phyloP scores from a whole-genome alignment of 2,888 invertebrate species.

The Lapara coniferarum region DNA sequence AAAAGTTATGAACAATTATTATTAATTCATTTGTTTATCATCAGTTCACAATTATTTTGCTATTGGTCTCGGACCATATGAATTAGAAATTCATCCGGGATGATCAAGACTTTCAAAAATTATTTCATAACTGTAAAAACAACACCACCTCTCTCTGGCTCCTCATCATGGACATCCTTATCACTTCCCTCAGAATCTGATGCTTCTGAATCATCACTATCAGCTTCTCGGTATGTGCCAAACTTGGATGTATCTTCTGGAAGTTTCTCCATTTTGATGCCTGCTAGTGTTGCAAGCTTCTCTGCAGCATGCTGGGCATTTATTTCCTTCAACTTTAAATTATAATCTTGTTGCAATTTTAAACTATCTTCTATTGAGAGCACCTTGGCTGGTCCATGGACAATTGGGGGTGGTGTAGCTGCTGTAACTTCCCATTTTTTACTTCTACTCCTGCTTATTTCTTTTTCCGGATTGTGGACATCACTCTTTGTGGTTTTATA shows the following conservation, averaged over 20 bases:
- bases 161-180: slow-evolving; percentile 83
- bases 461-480: slow-evolving; percentile 82
- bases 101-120: slow-evolving; percentile 25
- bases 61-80: too few relatives aligned
- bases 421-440: slow-evolving; percentile 86
- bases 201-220: slow-evolving; percentile 60
- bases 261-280: slow-evolving; percentile 64
- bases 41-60: too few relatives aligned
- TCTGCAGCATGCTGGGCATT: slow-evolving; percentile 84
- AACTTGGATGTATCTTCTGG: slow-evolving; percentile 61
- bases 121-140: slow-evolving; percentile 78
- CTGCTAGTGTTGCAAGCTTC: slow-evolving; percentile 70
- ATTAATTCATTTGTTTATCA: too few relatives aligned
- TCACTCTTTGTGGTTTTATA: slow-evolving; percentile 82
- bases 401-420: slow-evolving; percentile 84
- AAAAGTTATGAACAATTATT: too few relatives aligned
- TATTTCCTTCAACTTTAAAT: slow-evolving; percentile 70
- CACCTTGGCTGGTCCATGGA: slow-evolving; percentile 80
- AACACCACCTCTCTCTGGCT: slow-evolving; percentile 82
- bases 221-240: slow-evolving; percentile 65
- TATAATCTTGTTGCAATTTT: slow-evolving; percentile 80
- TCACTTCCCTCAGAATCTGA: slow-evolving; percentile 78
- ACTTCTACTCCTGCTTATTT: slow-evolving; percentile 68
- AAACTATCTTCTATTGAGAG: slow-evolving; percentile 83
- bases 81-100: too few relatives aligned